These are phyloP conservation scores for Choloepus didactylus DNA, from an alignment of 2,797 vertebrate species.

Conservation along the genomic window DNA sequence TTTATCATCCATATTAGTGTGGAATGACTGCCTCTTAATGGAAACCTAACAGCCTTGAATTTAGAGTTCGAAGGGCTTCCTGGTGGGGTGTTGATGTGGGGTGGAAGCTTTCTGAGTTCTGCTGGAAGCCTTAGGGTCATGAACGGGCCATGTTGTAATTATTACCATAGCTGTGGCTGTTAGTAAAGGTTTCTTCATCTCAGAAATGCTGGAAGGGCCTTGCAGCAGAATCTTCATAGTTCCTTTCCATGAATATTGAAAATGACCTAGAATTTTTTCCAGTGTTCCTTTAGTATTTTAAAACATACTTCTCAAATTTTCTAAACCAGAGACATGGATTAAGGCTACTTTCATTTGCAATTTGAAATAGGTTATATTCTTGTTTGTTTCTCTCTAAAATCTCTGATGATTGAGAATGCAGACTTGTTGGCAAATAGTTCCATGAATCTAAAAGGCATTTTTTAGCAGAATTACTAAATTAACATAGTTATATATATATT, in stretches of 20 bases:
- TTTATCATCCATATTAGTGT: background rate
- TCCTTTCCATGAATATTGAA: background rate
- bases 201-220: background rate
- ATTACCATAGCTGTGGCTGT: background rate
- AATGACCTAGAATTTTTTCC: background rate
- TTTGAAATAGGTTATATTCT: background rate
- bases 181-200: background rate
- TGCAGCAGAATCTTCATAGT: background rate
- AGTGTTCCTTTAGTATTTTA: background rate
- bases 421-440: background rate
- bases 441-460: background rate
- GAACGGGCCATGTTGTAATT: background rate
- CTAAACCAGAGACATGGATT: background rate
- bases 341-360: background rate
- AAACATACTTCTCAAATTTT: background rate
- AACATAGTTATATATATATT: background rate
- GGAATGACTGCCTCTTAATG: background rate
- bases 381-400: conserved; percentile 38
- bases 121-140: background rate
- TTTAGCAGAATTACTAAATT: conserved; percentile 1
- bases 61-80: background rate
- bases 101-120: background rate
- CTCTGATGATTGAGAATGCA: background rate
- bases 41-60: background rate
- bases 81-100: background rate